phyloP scores from a whole-genome alignment of 2,888 invertebrate genomes.

The Oconnorella tubifera region DNA sequence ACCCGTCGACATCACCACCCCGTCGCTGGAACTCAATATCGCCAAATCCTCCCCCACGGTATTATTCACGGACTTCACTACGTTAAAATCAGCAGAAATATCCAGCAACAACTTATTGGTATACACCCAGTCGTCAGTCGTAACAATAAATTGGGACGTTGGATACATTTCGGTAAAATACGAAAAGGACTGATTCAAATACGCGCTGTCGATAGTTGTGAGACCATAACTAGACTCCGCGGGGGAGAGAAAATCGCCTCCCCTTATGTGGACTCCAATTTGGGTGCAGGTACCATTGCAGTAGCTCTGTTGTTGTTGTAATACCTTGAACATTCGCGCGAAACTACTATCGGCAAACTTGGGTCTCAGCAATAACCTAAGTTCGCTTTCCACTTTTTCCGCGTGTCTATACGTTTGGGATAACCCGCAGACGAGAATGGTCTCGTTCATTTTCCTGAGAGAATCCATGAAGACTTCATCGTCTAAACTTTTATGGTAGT shows the following conservation, averaged over 20 bases:
- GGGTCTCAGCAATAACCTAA: slow-evolving; percentile 39
- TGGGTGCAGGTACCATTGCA: slow-evolving; percentile 18
- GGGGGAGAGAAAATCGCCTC: slow-evolving; percentile 53
- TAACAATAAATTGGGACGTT: slow-evolving; percentile 48
- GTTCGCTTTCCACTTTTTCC: slow-evolving; percentile 33
- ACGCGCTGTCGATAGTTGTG: slow-evolving; percentile 47
- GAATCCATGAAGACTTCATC: not conserved
- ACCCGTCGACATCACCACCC: slow-evolving; percentile 50
- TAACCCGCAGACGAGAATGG: slow-evolving; percentile 36
- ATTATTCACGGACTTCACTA: not conserved
- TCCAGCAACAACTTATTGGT: slow-evolving; percentile 32
- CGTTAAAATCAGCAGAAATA: not conserved
- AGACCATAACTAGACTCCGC: slow-evolving; percentile 46
- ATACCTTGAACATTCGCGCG: too few relatives aligned
- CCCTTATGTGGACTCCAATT: slow-evolving; percentile 53
- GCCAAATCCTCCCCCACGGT: slow-evolving; percentile 48
- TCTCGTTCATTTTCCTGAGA: slow-evolving; percentile 2
- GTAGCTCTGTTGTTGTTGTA: too few relatives aligned
- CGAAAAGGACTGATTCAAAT: slow-evolving; percentile 46
- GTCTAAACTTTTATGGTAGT: slow-evolving; percentile 16
- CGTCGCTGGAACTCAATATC: slow-evolving; percentile 46
- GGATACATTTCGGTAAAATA: slow-evolving; percentile 39
- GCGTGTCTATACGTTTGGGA: slow-evolving; percentile 44
- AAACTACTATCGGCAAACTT: slow-evolving; percentile 5
- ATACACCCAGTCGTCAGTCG: slow-evolving; percentile 53